Percentiles rank a stretch among this genome's conserved stretches.
These are phyloP conservation scores for Drosophila fungiperda DNA, from an alignment of 2,888 invertebrate genomes.

Conservation along the genomic window DNA sequence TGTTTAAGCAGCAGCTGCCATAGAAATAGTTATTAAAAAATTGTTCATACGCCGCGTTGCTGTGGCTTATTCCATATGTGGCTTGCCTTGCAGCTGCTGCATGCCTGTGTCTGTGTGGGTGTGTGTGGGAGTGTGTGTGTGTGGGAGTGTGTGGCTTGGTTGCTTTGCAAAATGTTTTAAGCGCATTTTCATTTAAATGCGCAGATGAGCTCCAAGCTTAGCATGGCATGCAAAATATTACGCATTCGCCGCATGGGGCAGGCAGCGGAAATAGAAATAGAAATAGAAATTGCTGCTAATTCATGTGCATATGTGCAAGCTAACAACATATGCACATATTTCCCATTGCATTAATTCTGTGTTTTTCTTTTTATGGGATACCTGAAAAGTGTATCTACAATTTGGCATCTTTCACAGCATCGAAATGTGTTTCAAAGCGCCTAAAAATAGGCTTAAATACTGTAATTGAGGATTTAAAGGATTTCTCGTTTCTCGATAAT, in stretches of 20 bases:
- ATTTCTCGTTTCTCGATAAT: no score
- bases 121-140: slow-evolving; percentile 2
- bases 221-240: slow-evolving; percentile 49
- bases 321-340: background rate
- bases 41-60: slow-evolving; percentile 62
- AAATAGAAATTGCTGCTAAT: slow-evolving; percentile 19
- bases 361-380: background rate
- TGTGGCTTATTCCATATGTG: slow-evolving; percentile 5
- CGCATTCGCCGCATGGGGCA: slow-evolving; percentile 51
- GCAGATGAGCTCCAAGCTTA: slow-evolving; percentile 30
- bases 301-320: background rate
- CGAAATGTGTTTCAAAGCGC: background rate
- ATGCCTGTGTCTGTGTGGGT: slow-evolving; percentile 4
- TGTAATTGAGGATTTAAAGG: background rate
- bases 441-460: background rate
- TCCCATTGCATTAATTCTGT: background rate
- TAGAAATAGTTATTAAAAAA: slow-evolving; percentile 59
- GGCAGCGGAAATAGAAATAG: slow-evolving; percentile 19
- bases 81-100: background rate
- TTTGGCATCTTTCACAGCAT: background rate
- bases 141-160: slow-evolving; percentile 2
- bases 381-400: background rate
- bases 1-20: slow-evolving; percentile 51
- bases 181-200: slow-evolving; percentile 37
- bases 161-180: slow-evolving; percentile 28